Evolutionary conservation across 2,888 invertebrate genomes (phyloP).

Genomic region (Maniola hyperantus): DNA sequence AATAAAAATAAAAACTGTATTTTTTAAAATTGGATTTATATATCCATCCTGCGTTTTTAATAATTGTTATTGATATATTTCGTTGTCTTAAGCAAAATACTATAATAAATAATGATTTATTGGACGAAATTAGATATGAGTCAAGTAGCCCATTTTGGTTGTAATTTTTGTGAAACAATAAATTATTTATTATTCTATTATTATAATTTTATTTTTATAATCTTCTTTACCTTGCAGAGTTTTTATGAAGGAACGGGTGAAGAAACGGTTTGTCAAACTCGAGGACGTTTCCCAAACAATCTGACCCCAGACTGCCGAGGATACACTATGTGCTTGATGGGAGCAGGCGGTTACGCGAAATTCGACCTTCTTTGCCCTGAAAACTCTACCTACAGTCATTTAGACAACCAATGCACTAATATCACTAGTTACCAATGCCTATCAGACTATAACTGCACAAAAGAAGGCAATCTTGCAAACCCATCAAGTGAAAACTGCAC

Average conservation of each 20-base stretch:
- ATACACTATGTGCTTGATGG: slow-evolving; percentile 65
- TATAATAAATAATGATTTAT: no score
- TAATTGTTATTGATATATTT: no score
- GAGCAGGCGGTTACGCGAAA: slow-evolving; percentile 53
- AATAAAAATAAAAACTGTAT: no score
- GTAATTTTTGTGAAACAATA: no score
- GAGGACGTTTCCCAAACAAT: slow-evolving; percentile 66
- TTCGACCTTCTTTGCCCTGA: slow-evolving; percentile 65
- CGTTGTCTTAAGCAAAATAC: no score
- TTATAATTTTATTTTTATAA: background rate
- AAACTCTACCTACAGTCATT: slow-evolving; percentile 63
- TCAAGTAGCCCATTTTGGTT: no score
- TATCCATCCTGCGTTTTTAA: no score
- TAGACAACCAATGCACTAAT: slow-evolving; percentile 65
- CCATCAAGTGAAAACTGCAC: slow-evolving; percentile 49
- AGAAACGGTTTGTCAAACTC: slow-evolving; percentile 53
- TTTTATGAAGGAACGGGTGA: slow-evolving; percentile 51
- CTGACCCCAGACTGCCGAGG: slow-evolving; percentile 60
- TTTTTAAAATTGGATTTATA: no score
- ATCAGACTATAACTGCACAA: slow-evolving; percentile 55
- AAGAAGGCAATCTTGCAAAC: slow-evolving; percentile 51
- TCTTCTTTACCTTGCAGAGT: slow-evolving; percentile 53
- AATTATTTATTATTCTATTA: no score
- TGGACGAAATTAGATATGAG: no score
- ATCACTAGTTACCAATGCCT: slow-evolving; percentile 62